Evolutionary conservation across 2,888 invertebrate genomes (phyloP).

Genomic region (Orthosia incerta): DNA sequence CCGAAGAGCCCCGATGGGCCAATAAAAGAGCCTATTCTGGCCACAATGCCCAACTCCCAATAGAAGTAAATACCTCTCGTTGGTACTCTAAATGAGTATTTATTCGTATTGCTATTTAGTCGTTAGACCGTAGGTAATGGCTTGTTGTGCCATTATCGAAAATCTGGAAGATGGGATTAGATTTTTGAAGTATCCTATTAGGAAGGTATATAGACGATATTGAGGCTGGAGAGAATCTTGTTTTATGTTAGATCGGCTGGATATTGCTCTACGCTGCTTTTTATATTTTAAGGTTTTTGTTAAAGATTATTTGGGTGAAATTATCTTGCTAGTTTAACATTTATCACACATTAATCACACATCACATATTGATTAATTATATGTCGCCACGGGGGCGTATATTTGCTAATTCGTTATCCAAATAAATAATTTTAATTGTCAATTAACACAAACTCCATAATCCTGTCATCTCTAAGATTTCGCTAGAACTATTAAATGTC

Average conservation of each 20-base stretch:
- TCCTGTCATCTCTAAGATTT: too few species aligned
- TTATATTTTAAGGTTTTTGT: not conserved
- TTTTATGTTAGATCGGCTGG: constrained; percentile 32
- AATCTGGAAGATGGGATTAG: constrained; percentile 53
- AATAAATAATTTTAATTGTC: too few species aligned
- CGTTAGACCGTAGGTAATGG: constrained; percentile 36
- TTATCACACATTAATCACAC: too few species aligned
- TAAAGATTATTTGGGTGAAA: not conserved
- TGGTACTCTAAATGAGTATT: constrained; percentile 56
- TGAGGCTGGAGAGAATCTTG: constrained; percentile 18
- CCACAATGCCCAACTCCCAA: constrained; percentile 56
- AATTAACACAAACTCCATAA: too few species aligned
- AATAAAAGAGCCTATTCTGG: constrained; percentile 76
- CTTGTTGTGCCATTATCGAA: constrained; percentile 42
- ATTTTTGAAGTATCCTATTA: constrained; percentile 55
- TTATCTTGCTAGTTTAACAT: not conserved
- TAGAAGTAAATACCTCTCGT: constrained; percentile 63
- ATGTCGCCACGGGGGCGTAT: too few species aligned
- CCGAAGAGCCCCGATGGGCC: constrained; percentile 73
- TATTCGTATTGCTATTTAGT: constrained; percentile 51
- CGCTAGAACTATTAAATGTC: too few species aligned
- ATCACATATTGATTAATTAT: too few species aligned
- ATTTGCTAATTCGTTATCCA: too few species aligned
- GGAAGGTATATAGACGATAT: constrained; percentile 10
- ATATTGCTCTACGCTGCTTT: not conserved